Percentiles rank a stretch among this genome's conserved stretches.
These are phyloP conservation scores for Sinopyrophorus schimmeli DNA, from an alignment of 2,888 invertebrate species.

Conservation along the genomic window DNA sequence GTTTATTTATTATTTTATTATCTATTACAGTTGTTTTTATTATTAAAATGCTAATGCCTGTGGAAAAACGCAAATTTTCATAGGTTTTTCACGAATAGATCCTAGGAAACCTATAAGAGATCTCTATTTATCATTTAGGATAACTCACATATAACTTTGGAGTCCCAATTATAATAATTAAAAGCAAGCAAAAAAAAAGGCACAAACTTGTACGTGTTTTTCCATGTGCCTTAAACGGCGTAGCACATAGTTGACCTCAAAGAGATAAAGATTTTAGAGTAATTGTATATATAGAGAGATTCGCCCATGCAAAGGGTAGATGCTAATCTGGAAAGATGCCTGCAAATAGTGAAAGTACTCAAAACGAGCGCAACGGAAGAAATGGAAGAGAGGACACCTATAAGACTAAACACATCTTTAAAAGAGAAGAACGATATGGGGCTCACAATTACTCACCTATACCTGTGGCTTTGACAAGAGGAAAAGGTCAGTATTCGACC, in stretches of 20 bases:
- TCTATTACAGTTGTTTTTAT: no score
- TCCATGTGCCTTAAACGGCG: not conserved
- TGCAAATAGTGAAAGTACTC: not conserved
- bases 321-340: not conserved
- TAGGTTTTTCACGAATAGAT: no score
- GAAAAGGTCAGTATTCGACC: constrained; percentile 65
- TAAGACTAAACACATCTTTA: constrained; percentile 61
- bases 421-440: constrained; percentile 83
- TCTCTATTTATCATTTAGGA: no score
- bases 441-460: constrained; percentile 97
- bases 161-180: not conserved
- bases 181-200: not conserved
- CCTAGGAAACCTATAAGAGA: no score
- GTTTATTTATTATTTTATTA: no score
- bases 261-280: not conserved
- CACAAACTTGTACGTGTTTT: not conserved
- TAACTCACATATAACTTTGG: no score
- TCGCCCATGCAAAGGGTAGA: not conserved
- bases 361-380: not conserved
- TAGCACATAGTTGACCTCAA: not conserved
- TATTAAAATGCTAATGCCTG: no score
- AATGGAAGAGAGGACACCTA: not conserved
- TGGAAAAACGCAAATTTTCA: no score
- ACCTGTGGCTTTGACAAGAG: constrained; percentile 85
- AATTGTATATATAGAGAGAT: not conserved